phyloP scores from a whole-genome alignment of 2,113 vertebrate genomes.

The Solenodon paradoxus region DNA sequence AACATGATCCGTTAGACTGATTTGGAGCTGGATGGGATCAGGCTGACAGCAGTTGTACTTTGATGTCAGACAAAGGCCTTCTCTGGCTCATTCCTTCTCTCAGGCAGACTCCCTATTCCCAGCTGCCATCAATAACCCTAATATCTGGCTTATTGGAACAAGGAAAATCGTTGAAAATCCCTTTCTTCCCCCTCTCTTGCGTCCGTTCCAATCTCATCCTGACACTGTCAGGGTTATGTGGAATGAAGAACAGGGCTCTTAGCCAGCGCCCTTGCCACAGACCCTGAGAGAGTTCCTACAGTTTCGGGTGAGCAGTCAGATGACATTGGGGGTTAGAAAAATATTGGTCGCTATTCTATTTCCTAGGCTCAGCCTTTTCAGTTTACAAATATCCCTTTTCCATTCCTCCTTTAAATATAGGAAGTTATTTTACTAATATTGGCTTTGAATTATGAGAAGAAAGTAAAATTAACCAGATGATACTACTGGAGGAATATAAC shows the following conservation, averaged over 20 bases:
- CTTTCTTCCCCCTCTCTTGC: neutral
- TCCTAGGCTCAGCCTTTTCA: slow-evolving; percentile 37
- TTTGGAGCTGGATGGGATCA: slow-evolving; percentile 57
- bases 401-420: slow-evolving; percentile 27
- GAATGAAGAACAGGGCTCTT: neutral
- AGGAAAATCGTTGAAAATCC: slow-evolving; percentile 39
- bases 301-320: neutral
- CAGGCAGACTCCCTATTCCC: neutral
- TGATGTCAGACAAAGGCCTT: slow-evolving; percentile 21
- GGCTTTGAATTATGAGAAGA: slow-evolving; percentile 10
- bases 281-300: neutral
- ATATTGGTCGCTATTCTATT: neutral
- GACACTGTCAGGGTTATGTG: neutral
- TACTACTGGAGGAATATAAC: neutral
- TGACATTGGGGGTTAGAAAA: neutral
- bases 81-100: neutral
- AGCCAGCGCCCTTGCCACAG: neutral
- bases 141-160: slow-evolving; percentile 17
- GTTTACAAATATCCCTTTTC: slow-evolving; percentile 31
- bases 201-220: neutral
- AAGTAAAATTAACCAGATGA: slow-evolving; percentile 26
- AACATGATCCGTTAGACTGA: slow-evolving; percentile 74
- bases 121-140: neutral
- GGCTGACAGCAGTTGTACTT: slow-evolving; percentile 67
- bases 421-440: slow-evolving; percentile 44